A percentile compares a stretch with the other conserved stretches of the same genome.
phyloP scores from a whole-genome alignment of 64 coral and sea anemone species.

The Montipora efflorescens region DNA sequence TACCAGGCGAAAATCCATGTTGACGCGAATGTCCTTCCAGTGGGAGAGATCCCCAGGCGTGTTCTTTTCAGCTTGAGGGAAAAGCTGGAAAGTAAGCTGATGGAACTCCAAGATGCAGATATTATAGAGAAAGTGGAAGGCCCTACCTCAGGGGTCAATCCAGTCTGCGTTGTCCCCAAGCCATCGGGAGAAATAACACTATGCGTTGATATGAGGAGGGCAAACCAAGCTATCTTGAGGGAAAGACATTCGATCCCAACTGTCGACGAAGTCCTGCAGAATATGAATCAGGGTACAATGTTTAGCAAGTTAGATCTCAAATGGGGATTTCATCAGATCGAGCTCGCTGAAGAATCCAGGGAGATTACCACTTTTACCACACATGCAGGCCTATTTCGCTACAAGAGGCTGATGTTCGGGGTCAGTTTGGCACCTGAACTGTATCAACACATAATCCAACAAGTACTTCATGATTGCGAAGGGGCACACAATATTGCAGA shows the following conservation, averaged over 20 bases:
- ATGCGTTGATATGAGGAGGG: constrained; percentile 26
- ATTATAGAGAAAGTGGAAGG: constrained; percentile 2
- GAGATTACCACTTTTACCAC: too few relatives aligned
- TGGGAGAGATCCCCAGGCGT: constrained; percentile 5
- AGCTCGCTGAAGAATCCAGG: too few relatives aligned
- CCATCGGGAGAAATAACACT: background rate
- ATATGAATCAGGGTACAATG: background rate
- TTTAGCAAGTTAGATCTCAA: background rate
- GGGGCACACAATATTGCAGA: too few relatives aligned
- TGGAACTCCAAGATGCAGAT: background rate
- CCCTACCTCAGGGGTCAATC: too few relatives aligned
- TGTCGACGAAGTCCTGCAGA: constrained; percentile 32
- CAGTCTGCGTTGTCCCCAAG: background rate
- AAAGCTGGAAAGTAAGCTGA: constrained; percentile 2
- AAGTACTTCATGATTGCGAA: too few relatives aligned
- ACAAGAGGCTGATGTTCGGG: too few relatives aligned
- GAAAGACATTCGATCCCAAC: constrained; percentile 23
- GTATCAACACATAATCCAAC: too few relatives aligned
- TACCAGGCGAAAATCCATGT: constrained; percentile 57
- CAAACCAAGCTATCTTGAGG: constrained; percentile 34
- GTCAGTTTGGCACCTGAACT: too few relatives aligned
- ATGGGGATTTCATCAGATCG: too few relatives aligned
- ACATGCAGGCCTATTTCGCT: too few relatives aligned
- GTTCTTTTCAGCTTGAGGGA: constrained; percentile 16
- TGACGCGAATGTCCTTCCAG: constrained; percentile 11